Conservation (phyloP, 2,888 invertebrate genomes). For the Cosmia trapezina region DNA sequence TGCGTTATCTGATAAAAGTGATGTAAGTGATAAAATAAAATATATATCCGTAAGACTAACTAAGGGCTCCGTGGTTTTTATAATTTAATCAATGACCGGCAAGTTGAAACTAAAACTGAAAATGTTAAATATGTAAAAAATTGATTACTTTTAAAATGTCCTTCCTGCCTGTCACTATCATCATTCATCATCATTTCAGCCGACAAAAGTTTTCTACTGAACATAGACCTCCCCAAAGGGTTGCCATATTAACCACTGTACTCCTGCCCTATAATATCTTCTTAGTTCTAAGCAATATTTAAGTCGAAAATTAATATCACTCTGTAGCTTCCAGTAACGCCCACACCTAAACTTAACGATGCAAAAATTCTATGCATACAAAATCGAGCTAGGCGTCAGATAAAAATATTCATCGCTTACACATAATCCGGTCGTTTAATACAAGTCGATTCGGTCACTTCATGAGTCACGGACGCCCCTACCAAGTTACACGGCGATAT, state of each 20-base stretch:
- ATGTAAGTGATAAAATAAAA: constrained; percentile 3
- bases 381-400: constrained; percentile 6
- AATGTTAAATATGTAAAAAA: neutral
- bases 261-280: neutral
- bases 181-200: neutral
- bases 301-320: neutral
- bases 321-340: neutral
- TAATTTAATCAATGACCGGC: neutral
- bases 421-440: constrained; percentile 28
- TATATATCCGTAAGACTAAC: neutral
- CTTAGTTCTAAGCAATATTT: too few species aligned
- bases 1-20: constrained; percentile 14
- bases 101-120: neutral
- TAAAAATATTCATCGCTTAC: constrained; percentile 28
- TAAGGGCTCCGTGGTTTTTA: neutral
- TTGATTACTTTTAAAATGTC: neutral
- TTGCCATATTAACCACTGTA: neutral
- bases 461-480: constrained; percentile 47
- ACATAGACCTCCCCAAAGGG: neutral
- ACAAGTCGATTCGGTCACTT: constrained; percentile 46
- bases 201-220: neutral
- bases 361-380: constrained; percentile 26
- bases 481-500: constrained; percentile 42
- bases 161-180: neutral
- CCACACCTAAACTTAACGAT: neutral